These are phyloP conservation scores for Philonicus albiceps DNA, from an alignment of 2,888 invertebrate species.

Conservation along the genomic window DNA sequence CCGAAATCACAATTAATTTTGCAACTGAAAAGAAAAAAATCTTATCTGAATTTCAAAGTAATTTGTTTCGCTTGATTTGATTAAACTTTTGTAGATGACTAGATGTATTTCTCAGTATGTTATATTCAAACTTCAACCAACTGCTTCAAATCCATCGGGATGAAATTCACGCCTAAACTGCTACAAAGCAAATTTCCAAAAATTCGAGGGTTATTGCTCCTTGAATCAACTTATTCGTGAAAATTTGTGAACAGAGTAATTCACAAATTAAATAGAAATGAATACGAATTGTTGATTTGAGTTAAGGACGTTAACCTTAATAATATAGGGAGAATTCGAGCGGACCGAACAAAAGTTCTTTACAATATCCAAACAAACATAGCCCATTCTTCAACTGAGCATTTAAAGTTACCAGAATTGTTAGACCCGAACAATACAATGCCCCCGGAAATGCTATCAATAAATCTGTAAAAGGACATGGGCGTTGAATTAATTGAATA, in stretches of 20 bases:
- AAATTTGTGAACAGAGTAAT: neutral
- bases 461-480: neutral
- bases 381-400: neutral
- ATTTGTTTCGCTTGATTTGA: neutral
- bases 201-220: neutral
- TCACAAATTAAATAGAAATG: neutral
- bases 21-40: neutral
- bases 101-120: neutral
- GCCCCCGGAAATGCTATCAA: neutral
- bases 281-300: neutral
- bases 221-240: neutral
- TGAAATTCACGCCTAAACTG: neutral
- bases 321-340: neutral
- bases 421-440: neutral
- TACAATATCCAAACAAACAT: neutral
- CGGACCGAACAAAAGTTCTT: neutral
- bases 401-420: neutral
- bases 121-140: neutral
- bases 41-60: neutral
- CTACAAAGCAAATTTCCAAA: neutral
- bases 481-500: neutral
- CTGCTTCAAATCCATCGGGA: neutral
- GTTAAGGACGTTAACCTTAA: neutral
- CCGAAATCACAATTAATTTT: no score
- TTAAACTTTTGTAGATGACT: neutral